Evolutionary conservation across 2,113 vertebrate species (phyloP).

Genomic region (Cichladusa arquata): DNA sequence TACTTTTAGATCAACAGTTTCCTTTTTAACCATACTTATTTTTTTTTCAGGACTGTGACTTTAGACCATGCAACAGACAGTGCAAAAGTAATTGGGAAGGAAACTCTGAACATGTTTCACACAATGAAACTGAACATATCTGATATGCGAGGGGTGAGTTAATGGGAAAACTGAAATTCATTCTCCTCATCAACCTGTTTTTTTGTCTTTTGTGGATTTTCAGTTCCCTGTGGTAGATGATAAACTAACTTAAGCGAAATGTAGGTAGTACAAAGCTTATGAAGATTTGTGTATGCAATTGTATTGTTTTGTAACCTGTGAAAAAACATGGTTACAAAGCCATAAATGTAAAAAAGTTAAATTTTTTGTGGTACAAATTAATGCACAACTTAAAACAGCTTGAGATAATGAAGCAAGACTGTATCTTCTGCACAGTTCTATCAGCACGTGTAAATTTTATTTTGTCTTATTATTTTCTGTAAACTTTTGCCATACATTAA

Average conservation of each 20-base stretch:
- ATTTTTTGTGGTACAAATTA: background rate
- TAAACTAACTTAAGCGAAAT: background rate
- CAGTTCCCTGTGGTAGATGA: background rate
- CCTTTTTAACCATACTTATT: conserved; percentile 1
- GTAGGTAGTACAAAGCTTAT: background rate
- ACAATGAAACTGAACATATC: conserved; percentile 89
- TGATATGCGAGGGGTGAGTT: conserved; percentile 90
- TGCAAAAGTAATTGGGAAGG: conserved; percentile 86
- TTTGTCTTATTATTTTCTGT: background rate
- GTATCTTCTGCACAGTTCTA: background rate
- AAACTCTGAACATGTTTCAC: conserved; percentile 88
- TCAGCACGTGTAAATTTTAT: background rate
- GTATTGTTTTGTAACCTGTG: background rate
- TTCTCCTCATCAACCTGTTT: background rate
- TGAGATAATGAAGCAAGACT: background rate
- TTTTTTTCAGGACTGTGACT: conserved; percentile 83
- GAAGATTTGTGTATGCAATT: background rate
- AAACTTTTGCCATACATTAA: background rate
- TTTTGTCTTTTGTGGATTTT: background rate
- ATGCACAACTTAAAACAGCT: background rate
- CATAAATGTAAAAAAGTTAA: background rate
- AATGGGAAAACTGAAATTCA: background rate
- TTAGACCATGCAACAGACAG: conserved; percentile 89
- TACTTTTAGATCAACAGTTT: background rate
- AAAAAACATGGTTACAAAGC: background rate